Evolutionary conservation across 2,888 invertebrate genomes (phyloP).

Genomic region (Drosophila leonis): DNA sequence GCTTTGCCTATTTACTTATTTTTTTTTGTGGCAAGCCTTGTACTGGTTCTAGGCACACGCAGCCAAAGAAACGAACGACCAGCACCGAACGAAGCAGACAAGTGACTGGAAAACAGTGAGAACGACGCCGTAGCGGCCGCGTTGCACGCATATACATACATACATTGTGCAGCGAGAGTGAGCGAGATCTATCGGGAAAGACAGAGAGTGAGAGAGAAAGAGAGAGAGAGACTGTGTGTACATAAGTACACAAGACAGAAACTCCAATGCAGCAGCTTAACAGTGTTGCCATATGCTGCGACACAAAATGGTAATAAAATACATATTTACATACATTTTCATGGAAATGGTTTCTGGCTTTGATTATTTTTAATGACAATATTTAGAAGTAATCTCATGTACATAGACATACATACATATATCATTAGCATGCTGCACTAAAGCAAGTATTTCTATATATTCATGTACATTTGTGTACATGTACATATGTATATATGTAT

Average conservation of each 20-base stretch:
- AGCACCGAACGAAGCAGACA: conserved; percentile 47
- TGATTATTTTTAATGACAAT: background rate
- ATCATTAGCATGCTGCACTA: background rate
- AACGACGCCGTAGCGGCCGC: conserved; percentile 49
- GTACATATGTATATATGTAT: conserved; percentile 9
- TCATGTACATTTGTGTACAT: background rate
- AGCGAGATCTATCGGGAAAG: conserved; percentile 20
- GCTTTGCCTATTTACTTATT: conserved; percentile 22
- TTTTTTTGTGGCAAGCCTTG: conserved; percentile 29
- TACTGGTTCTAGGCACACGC: conserved; percentile 26
- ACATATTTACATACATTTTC: conserved; percentile 11
- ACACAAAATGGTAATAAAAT: conserved; percentile 29
- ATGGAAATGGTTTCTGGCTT: conserved; percentile 8
- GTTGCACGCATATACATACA: conserved; percentile 41
- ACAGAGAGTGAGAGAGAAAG: conserved; percentile 6
- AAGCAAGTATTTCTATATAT: background rate
- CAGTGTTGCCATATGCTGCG: conserved; percentile 49
- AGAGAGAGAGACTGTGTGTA: conserved; percentile 13
- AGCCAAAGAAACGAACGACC: conserved; percentile 38
- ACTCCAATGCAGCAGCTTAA: conserved; percentile 52
- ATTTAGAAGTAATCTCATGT: background rate
- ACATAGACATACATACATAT: too few species aligned
- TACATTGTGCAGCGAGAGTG: conserved; percentile 32
- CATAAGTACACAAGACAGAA: conserved; percentile 33
- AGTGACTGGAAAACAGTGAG: conserved; percentile 57